Evolutionary conservation across 2,113 vertebrate genomes (phyloP).

Genomic region (Manacus vitellinus): DNA sequence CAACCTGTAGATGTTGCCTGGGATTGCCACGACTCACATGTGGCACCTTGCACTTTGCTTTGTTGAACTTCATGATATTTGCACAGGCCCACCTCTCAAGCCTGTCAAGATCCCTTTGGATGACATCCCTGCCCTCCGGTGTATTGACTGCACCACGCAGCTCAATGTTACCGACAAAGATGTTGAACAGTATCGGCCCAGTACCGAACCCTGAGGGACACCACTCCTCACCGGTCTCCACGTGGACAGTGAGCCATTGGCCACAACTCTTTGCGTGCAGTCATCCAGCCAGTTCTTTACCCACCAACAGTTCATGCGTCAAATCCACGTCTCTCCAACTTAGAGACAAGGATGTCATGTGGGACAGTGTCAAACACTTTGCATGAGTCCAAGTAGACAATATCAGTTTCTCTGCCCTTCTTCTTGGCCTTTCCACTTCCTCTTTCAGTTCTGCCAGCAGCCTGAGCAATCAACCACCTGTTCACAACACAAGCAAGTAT

Average conservation of each 20-base stretch:
- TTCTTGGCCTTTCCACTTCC: not conserved
- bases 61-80: not conserved
- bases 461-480: not conserved
- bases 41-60: not conserved
- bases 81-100: not conserved
- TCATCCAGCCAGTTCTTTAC: not conserved
- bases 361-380: not conserved
- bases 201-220: not conserved
- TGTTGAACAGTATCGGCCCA: not conserved
- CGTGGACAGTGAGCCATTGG: fast-evolving
- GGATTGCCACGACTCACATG: not conserved
- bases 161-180: not conserved
- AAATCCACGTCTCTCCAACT: not conserved
- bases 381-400: not conserved
- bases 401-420: not conserved
- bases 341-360: not conserved
- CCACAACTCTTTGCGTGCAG: not conserved
- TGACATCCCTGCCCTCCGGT: not conserved
- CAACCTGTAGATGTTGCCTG: fast-evolving
- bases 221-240: not conserved
- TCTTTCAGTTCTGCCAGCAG: not conserved
- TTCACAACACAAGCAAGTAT: no score
- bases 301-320: not conserved
- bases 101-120: not conserved
- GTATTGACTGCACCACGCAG: not conserved